Base-by-base conservation (phyloP, 2,888 invertebrate genomes). In the Spisula subtruncata region DNA sequence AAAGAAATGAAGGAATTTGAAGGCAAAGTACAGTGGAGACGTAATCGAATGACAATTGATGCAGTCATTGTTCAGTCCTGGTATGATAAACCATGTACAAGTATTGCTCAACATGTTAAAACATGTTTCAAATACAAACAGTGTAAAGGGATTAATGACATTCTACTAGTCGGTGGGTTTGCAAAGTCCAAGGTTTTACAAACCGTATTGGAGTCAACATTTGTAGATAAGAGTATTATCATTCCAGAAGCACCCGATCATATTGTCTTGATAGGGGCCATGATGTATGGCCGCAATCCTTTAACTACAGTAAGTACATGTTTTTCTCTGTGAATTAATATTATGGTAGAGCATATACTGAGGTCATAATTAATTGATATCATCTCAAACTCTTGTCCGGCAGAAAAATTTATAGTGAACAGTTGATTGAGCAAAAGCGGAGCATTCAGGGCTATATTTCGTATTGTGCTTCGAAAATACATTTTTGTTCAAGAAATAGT, bases 131-230 rank as follows among this genome's bases (percentile, higher is more conserved):
- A 41, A 41, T 41, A 2, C 41, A 41, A 25, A 29, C 18, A 5
- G 16, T 81, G 83, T 2, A 46, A 79, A 10, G n/a, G 56, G 2
- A 51, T 89, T 8, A 32, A 89, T 20, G 41, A 29, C 16, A 56
- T 89, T 8, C 41, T 89, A 12, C 41, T 86, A 25, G 89, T 89
- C 25, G 86, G 86, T 29, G 89, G 89, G 12, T 89, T 89, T 51
- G 82, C 86, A 0, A 83, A 86, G 41, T 89, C 83, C 18, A 60
- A 35, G 6, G 83, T 81, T 35, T 25, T 86, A 14, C 46, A 84
- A 35, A 48, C n/a, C 0, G 66, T 8, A 0, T 60, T 86, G 89
- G 41, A 79, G 32, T n/a, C 83, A 8, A n/a, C 16, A n/a, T 91
- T 91, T 5, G 8, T 2, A 80, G 87, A 91, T 66, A 54, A 16